These are phyloP conservation scores for Gallinago paraguaiae DNA, from an alignment of 2,113 vertebrate species.

Conservation along the genomic window DNA sequence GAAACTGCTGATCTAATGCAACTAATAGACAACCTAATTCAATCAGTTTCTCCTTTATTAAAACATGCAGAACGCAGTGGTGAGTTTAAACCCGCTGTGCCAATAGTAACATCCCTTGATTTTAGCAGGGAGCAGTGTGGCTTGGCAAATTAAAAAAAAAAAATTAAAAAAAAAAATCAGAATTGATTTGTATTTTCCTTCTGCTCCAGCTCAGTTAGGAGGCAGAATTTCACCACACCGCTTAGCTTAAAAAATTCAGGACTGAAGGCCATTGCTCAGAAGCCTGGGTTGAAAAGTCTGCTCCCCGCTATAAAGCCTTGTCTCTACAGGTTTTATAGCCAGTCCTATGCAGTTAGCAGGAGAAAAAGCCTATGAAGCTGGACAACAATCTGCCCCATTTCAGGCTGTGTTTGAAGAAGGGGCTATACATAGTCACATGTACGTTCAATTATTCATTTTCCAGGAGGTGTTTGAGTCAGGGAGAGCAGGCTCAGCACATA, in stretches of 20 bases:
- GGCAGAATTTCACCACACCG: not conserved
- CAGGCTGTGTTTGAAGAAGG: constrained; percentile 29
- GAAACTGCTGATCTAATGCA: constrained; percentile 43
- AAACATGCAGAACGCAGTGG: constrained; percentile 21
- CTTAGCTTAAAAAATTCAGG: not conserved
- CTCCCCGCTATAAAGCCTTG: not conserved
- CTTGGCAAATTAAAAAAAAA: constrained; percentile 39
- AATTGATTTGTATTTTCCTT: constrained; percentile 39
- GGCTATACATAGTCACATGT: constrained; percentile 21
- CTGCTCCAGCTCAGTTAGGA: not conserved
- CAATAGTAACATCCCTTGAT: constrained; percentile 52
- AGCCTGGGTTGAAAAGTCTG: not conserved
- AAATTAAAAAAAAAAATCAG: not conserved
- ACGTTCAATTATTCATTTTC: constrained; percentile 62
- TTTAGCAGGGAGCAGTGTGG: constrained; percentile 42
- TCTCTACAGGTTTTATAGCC: not conserved
- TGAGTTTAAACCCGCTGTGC: constrained; percentile 17
- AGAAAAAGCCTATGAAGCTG: not conserved
- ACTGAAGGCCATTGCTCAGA: not conserved
- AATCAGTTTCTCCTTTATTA: constrained; percentile 52
- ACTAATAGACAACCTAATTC: constrained; percentile 14
- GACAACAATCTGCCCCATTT: not conserved
- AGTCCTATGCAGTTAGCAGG: not conserved
- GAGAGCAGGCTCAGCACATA: constrained; percentile 64
- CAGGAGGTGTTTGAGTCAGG: constrained; percentile 50